Percentiles rank a stretch among this genome's conserved stretches.
Evolutionary conservation across 2,888 invertebrate genomes (phyloP).

Genomic region (Cremastinae sp.): DNA sequence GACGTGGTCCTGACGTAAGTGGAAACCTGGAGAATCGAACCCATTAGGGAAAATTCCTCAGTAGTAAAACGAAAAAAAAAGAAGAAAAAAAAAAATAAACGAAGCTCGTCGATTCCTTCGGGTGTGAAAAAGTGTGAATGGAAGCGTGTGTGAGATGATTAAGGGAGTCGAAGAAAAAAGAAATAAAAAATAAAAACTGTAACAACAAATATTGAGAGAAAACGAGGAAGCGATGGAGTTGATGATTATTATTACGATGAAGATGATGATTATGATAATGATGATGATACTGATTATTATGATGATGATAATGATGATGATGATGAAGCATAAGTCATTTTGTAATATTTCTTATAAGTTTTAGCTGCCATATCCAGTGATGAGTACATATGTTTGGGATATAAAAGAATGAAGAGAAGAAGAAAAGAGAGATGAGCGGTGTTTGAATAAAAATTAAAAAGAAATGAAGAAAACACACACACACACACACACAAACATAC

Average conservation of each 20-base stretch:
- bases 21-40: not conserved
- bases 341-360: conserved; percentile 80
- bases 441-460: conserved; percentile 46
- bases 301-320: too few relatives aligned
- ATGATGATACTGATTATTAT: too few relatives aligned
- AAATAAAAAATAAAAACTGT: conserved; percentile 56
- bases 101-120: conserved; percentile 66
- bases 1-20: not conserved
- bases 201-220: conserved; percentile 38
- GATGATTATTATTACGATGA: conserved; percentile 58
- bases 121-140: conserved; percentile 51
- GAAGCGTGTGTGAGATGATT: not conserved
- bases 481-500: too few relatives aligned
- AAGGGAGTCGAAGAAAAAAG: not conserved
- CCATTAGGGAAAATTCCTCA: conserved; percentile 35
- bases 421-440: conserved; percentile 71
- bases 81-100: conserved; percentile 51
- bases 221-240: conserved; percentile 47
- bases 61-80: too few relatives aligned
- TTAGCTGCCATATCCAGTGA: conserved; percentile 78
- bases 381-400: conserved; percentile 65
- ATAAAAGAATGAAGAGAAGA: conserved; percentile 50
- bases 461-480: too few relatives aligned
- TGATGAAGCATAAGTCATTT: conserved; percentile 76
- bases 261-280: conserved; percentile 59